These are phyloP conservation scores for Archips crataeganus DNA, from an alignment of 2,888 invertebrate genomes.

Conservation along the genomic window DNA sequence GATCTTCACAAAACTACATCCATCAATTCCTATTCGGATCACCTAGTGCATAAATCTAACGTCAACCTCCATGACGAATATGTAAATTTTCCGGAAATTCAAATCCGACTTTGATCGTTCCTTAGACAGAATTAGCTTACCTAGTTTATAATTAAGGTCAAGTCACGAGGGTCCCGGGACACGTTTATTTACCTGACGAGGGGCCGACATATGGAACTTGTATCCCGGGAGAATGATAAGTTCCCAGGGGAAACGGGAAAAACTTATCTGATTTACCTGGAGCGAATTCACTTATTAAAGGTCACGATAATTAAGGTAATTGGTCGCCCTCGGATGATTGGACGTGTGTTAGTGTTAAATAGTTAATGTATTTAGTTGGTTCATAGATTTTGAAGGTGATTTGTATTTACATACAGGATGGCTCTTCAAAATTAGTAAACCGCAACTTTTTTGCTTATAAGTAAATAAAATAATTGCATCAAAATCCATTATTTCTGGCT, in stretches of 20 bases:
- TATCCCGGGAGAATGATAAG: conserved; percentile 26
- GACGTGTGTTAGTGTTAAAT: neutral
- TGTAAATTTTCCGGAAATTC: conserved; percentile 6
- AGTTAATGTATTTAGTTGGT: neutral
- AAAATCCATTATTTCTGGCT: no score
- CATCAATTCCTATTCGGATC: no score
- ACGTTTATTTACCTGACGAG: conserved; percentile 34
- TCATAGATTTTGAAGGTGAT: neutral
- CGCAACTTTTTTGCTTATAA: no score
- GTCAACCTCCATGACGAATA: neutral
- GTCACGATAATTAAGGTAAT: conserved; percentile 23
- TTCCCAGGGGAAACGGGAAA: conserved; percentile 9
- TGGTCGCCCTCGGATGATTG: neutral
- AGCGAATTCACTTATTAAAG: conserved; percentile 10
- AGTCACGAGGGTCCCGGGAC: conserved; percentile 15
- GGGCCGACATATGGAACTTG: conserved; percentile 26
- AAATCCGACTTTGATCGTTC: conserved; percentile 5
- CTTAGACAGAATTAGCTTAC: neutral
- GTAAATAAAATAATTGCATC: no score
- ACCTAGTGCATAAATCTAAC: neutral
- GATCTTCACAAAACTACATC: no score
- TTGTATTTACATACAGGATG: no score
- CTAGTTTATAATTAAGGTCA: conserved; percentile 29
- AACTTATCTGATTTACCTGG: conserved; percentile 29
- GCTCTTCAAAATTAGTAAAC: no score